Evolutionary conservation across 1,140 invertebrate species (phyloP).

Genomic region (Trichonephila inaurata): DNA sequence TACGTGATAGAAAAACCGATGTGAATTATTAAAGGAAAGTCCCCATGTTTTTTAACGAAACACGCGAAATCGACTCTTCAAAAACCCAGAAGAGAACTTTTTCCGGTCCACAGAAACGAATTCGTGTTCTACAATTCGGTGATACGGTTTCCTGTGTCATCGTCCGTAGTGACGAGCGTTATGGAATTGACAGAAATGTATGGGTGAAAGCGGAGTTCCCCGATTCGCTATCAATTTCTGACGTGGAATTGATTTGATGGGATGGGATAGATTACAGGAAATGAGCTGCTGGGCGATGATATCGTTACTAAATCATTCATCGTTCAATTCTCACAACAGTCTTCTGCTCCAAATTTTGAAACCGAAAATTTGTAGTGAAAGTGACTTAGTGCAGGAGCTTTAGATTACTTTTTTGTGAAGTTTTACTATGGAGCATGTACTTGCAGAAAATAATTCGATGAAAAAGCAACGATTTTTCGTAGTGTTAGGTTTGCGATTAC

Average conservation of each 20-base stretch:
- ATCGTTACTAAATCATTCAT: constrained; percentile 13
- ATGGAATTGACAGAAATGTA: constrained; percentile 15
- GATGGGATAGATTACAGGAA: constrained; percentile 21
- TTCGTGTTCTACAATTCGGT: neutral
- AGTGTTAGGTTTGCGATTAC: no score
- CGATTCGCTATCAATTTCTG: constrained; percentile 10
- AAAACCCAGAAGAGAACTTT: neutral
- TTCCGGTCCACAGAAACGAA: neutral
- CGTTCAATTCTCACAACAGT: neutral
- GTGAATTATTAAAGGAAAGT: neutral
- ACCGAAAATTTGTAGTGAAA: no score
- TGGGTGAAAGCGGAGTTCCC: neutral
- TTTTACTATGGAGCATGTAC: no score
- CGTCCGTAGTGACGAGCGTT: neutral
- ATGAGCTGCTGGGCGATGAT: neutral
- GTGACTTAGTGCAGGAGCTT: no score
- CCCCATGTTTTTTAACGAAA: neutral
- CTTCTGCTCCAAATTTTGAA: no score
- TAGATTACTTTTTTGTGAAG: no score
- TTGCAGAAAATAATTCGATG: no score
- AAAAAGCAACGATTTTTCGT: no score
- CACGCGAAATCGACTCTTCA: neutral
- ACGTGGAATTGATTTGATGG: constrained; percentile 33
- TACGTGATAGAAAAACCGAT: neutral
- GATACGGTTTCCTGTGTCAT: constrained; percentile 2